Conservation (phyloP, 2,797 vertebrate genomes). For the Coluber constrictor region DNA sequence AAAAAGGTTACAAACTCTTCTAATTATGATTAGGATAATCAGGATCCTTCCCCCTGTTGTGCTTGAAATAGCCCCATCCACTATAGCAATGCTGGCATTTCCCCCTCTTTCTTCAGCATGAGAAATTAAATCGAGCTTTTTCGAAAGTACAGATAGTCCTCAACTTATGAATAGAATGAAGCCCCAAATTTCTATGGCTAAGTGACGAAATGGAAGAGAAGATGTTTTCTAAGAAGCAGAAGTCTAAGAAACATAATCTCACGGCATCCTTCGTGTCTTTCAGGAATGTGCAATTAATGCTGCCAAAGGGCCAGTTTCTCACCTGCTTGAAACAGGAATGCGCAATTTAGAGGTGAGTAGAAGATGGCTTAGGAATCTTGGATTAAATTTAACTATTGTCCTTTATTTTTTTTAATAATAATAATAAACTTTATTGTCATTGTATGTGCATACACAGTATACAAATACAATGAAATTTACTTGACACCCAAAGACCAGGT, state of each 20-base stretch:
- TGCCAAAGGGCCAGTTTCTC: conserved; percentile 48
- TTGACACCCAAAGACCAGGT: too few relatives aligned
- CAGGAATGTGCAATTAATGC: conserved; percentile 59
- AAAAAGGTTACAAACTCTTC: background rate
- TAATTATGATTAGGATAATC: background rate
- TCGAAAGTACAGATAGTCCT: background rate
- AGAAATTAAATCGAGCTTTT: background rate
- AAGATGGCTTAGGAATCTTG: background rate
- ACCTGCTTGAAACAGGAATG: background rate
- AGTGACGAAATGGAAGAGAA: background rate
- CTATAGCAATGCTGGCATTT: background rate
- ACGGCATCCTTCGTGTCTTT: background rate
- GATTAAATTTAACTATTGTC: background rate
- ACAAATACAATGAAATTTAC: too few relatives aligned
- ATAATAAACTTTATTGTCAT: too few relatives aligned
- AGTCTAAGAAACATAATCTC: background rate
- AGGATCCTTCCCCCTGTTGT: background rate
- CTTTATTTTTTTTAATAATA: background rate
- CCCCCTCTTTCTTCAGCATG: too few relatives aligned
- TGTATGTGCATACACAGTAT: too few relatives aligned
- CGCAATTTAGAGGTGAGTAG: conserved; percentile 55
- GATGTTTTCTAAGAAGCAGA: background rate
- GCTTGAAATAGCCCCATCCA: too few relatives aligned
- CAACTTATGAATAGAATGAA: too few relatives aligned
- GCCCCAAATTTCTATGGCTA: too few relatives aligned